These are phyloP conservation scores for Furcula furcula DNA, from an alignment of 2,888 invertebrate genomes.

Conservation along the genomic window DNA sequence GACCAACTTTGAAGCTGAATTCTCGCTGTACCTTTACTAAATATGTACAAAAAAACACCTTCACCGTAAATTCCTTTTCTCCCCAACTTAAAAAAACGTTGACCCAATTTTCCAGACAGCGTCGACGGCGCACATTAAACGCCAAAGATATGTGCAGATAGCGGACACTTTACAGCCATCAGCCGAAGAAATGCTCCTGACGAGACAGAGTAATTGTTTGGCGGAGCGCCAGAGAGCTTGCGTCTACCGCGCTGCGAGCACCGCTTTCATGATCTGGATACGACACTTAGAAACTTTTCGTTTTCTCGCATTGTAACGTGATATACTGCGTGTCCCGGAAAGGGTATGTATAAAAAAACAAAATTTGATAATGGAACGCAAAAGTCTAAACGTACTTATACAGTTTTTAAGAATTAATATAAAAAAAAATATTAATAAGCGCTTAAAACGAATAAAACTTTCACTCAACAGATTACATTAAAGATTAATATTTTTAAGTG, in stretches of 20 bases:
- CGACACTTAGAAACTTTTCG: conserved; percentile 40
- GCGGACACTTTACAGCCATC: conserved; percentile 55
- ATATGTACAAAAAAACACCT: too few species aligned
- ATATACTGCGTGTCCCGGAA: neutral
- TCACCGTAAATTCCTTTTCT: too few species aligned
- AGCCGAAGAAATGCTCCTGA: conserved; percentile 62
- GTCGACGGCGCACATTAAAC: conserved; percentile 13
- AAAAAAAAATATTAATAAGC: neutral
- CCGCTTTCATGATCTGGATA: conserved; percentile 49
- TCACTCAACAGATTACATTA: neutral
- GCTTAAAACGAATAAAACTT: neutral
- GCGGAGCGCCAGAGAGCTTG: conserved; percentile 51
- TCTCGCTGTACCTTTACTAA: too few species aligned
- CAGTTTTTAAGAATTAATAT: too few species aligned
- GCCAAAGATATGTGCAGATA: conserved; percentile 23
- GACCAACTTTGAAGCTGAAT: too few species aligned
- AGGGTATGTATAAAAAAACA: too few species aligned
- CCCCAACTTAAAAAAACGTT: too few species aligned
- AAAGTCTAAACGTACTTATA: too few species aligned
- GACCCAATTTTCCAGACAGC: conserved; percentile 21
- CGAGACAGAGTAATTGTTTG: conserved; percentile 76
- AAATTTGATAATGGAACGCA: too few species aligned
- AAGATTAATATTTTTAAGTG: neutral
- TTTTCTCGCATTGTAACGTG: too few species aligned
- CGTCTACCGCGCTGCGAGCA: conserved; percentile 7